These are phyloP conservation scores for Phengaris arion DNA, from an alignment of 2,888 invertebrate species.

Conservation along the genomic window DNA sequence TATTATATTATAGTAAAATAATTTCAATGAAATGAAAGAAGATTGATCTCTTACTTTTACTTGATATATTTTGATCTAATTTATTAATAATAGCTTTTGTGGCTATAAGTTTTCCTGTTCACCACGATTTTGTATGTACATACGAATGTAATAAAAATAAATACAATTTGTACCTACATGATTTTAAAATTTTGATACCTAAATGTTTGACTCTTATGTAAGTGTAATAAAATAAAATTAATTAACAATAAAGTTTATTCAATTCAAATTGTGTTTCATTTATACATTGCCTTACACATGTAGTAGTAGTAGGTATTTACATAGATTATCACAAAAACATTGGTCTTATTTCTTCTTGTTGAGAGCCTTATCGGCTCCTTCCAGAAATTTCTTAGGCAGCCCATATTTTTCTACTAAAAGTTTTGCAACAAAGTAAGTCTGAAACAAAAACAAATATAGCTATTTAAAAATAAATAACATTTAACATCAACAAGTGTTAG, in stretches of 20 bases:
- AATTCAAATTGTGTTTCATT: constrained; percentile 25
- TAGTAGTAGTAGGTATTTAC: neutral
- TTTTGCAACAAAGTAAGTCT: constrained; percentile 73
- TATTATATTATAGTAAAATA: neutral
- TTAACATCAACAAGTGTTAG: too few relatives aligned
- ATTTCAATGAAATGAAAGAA: neutral
- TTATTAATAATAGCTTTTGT: neutral
- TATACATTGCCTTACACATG: constrained; percentile 26
- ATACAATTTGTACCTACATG: neutral
- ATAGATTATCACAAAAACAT: constrained; percentile 28
- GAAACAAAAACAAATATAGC: constrained; percentile 45
- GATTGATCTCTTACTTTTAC: constrained; percentile 3
- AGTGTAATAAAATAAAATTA: constrained; percentile 23
- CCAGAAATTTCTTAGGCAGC: constrained; percentile 86
- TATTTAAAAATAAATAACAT: too few relatives aligned
- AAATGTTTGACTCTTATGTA: neutral
- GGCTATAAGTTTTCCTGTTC: neutral
- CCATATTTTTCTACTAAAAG: constrained; percentile 85
- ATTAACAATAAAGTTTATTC: constrained; percentile 31
- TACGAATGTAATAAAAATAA: neutral
- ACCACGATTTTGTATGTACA: neutral
- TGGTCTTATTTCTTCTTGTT: constrained; percentile 79
- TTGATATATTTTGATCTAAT: neutral
- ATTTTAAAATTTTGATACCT: neutral
- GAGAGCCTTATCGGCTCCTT: constrained; percentile 87